phyloP scores from a whole-genome alignment of 2,888 invertebrate genomes.

The Pollenia labialis region DNA sequence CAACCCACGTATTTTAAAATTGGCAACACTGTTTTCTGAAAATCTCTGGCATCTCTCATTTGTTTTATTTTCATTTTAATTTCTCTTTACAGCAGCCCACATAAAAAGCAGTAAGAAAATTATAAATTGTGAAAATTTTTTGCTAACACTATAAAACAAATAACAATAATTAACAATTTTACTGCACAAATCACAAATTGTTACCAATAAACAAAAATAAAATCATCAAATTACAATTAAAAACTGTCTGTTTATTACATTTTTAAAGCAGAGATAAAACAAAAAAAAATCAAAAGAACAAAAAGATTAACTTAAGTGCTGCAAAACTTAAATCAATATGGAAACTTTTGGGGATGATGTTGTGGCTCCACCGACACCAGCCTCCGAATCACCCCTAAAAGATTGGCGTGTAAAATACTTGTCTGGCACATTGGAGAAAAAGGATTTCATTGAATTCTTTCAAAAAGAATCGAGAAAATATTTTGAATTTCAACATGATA shows the following conservation, averaged over 20 bases:
- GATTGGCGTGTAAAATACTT: conserved; percentile 83
- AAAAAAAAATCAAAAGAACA: conserved; percentile 11
- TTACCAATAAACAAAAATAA: conserved; percentile 38
- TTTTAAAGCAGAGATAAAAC: conserved; percentile 1
- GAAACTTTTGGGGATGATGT: conserved; percentile 81
- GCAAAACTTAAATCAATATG: conserved; percentile 75
- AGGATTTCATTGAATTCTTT: conserved; percentile 82
- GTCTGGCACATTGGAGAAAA: conserved; percentile 80
- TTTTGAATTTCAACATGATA: conserved; percentile 81
- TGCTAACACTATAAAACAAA: conserved; percentile 18
- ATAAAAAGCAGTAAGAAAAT: conserved; percentile 37
- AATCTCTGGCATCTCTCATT: conserved; percentile 51
- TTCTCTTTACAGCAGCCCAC: conserved; percentile 62
- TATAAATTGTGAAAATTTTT: conserved; percentile 30
- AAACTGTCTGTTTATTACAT: conserved; percentile 35
- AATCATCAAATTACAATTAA: not conserved
- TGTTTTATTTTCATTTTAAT: conserved; percentile 44
- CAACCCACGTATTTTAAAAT: not conserved
- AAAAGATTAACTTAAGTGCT: not conserved
- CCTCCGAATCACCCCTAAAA: conserved; percentile 80
- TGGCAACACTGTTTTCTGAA: conserved; percentile 27
- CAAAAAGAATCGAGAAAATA: conserved; percentile 82
- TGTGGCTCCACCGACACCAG: conserved; percentile 78
- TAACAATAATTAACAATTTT: conserved; percentile 43
- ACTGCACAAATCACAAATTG: conserved; percentile 53